Evolutionary conservation across 2,888 invertebrate genomes (phyloP), one percentile per base, ranked within the genome.

Genomic region (Congeria kusceri): DNA sequence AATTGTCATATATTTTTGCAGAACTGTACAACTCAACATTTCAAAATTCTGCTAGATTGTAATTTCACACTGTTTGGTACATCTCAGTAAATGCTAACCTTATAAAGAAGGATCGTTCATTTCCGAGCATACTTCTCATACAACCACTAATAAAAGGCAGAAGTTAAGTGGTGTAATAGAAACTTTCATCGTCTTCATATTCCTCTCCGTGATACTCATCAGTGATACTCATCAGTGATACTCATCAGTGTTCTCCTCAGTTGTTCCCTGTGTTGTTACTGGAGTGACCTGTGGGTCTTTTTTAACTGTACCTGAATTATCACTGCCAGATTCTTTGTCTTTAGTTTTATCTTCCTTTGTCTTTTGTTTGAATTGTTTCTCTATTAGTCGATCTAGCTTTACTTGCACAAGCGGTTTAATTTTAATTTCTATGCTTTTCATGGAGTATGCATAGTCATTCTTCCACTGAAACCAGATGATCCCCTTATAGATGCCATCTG

Each of bases 401-500:
- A 89, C 73, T 15, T 86, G 83, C 11, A 75, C 69, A 15, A 65
- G 62, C 25, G 89, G 89, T 77, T 89, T 89, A 2, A 91, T 85
- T 71, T 89, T 90, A 82, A 91, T 91, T 75, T 88, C 87, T 7
- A 83, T 83, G 15, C 72, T 75, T 75, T 87, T 87, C 83, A 90
- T 75, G 0, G 90, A 89, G 68, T 91, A 89, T 9, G 80, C 77
- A 65, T 83, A 86, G 62, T 87, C 76, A 0, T 85, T 77, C 65
- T 89, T 90, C 90, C 90, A 90, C 25, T 88, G 76, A 67, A 83
- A 88, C 90, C 91, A 91, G 25, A 86, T 87, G 13, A 91, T 85
- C 15, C 91, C 91, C 11, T 81, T 80, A n/a, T 89, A 67, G 0
- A 90, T 47, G 47, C 91, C 90, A 66, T 89, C 90, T 3, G 87